Conservation (phyloP, 1,140 invertebrate species). For the Hetaerina americana region DNA sequence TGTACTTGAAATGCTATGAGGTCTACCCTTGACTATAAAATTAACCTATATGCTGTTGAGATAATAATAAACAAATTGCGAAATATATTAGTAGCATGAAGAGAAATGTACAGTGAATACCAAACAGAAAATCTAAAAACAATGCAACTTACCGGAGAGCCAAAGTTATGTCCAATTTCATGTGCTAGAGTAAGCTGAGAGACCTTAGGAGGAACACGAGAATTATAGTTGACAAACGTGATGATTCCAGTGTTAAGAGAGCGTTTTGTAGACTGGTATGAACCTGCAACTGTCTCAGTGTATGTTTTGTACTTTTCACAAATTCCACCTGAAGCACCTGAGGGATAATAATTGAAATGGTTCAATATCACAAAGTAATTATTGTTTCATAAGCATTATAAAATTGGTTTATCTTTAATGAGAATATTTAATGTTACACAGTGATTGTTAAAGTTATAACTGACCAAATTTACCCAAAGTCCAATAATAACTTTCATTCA, state of each 20-base stretch:
- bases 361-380: slow-evolving; percentile 4
- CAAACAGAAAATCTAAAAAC: neutral
- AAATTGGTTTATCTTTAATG: no score
- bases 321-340: slow-evolving; percentile 92
- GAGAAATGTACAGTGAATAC: neutral
- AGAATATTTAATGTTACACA: no score
- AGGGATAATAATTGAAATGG: slow-evolving; percentile 16
- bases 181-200: slow-evolving; percentile 96
- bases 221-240: slow-evolving; percentile 98
- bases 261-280: slow-evolving; percentile 84
- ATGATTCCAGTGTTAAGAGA: slow-evolving; percentile 98
- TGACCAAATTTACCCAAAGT: no score
- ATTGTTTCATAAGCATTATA: no score
- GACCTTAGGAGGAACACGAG: slow-evolving; percentile 88
- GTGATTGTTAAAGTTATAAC: no score
- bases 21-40: no score
- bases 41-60: no score
- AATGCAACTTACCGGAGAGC: slow-evolving; percentile 66
- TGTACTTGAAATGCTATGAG: no score
- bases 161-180: slow-evolving; percentile 99
- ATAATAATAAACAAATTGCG: no score
- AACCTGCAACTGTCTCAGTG: slow-evolving; percentile 84
- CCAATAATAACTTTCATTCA: no score
- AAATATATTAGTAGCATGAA: no score
- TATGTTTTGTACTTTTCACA: slow-evolving; percentile 97